These are phyloP conservation scores for Poecilia latipinna DNA, from an alignment of 2,113 vertebrate genomes.

Conservation along the genomic window DNA sequence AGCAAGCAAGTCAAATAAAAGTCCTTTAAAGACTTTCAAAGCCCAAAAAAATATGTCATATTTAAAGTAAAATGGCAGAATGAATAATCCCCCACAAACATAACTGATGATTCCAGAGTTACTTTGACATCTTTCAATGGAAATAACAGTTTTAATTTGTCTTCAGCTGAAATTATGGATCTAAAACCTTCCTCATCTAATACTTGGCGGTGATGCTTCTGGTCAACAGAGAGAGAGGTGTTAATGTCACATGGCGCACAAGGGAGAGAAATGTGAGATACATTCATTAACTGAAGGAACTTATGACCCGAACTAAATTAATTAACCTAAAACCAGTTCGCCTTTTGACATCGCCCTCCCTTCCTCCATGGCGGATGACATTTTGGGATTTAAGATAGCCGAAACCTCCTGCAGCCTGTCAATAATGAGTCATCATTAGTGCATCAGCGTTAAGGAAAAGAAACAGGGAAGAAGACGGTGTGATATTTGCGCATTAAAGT, in stretches of 20 bases:
- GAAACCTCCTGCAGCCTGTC: slow-evolving; percentile 2
- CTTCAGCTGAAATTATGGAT: neutral
- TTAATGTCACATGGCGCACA: slow-evolving; percentile 25
- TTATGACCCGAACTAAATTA: slow-evolving; percentile 47
- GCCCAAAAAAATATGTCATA: no score
- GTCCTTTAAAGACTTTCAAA: no score
- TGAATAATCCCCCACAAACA: neutral
- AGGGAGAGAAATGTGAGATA: slow-evolving; percentile 27
- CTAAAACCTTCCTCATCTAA: neutral
- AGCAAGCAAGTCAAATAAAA: no score
- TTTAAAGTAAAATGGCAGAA: neutral
- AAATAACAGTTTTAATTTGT: neutral
- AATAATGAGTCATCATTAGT: slow-evolving; percentile 4
- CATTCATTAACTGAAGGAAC: slow-evolving; percentile 33
- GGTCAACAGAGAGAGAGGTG: neutral
- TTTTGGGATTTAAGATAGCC: slow-evolving; percentile 23
- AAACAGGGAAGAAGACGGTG: neutral
- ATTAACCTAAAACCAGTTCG: slow-evolving; percentile 61
- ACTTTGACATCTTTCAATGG: no score
- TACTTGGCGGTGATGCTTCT: neutral
- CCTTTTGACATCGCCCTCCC: slow-evolving; percentile 35
- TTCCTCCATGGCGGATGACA: neutral
- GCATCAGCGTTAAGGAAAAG: neutral
- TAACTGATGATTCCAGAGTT: neutral
- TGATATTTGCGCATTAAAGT: neutral